Percentiles rank a stretch among this genome's conserved stretches.
Evolutionary conservation across 2,797 vertebrate genomes (phyloP).

Genomic region (Chanos chanos): DNA sequence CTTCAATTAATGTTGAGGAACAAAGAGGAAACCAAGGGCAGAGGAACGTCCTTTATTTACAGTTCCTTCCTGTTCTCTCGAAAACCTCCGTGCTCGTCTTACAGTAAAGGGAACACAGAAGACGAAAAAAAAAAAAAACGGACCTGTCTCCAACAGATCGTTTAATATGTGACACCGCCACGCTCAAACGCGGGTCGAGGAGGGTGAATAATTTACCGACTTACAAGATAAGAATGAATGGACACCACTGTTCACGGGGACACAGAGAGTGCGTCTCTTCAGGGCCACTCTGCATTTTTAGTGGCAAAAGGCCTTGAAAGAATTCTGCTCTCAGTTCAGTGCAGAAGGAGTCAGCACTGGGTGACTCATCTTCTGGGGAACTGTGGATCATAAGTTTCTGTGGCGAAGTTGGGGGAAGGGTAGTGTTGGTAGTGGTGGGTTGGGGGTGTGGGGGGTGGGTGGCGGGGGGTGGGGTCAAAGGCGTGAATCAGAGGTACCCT

Average conservation of each 20-base stretch:
- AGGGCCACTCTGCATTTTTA: constrained; percentile 10
- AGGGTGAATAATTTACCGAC: constrained; percentile 34
- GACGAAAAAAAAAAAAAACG: too few relatives aligned
- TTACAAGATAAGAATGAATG: constrained; percentile 36
- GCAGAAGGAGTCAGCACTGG: background rate
- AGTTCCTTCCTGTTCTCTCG: constrained; percentile 16
- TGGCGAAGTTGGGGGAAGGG: background rate
- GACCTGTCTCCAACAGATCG: background rate
- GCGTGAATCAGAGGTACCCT: too few relatives aligned
- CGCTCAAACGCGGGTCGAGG: constrained; percentile 4
- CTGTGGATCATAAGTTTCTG: constrained; percentile 4
- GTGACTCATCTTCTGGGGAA: constrained; percentile 27
- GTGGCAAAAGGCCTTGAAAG: constrained; percentile 30
- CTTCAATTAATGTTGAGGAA: constrained; percentile 51
- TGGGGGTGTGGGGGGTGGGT: too few relatives aligned
- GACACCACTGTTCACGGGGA: constrained; percentile 23
- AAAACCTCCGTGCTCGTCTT: constrained; percentile 8
- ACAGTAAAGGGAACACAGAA: constrained; percentile 31
- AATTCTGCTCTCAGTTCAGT: constrained; percentile 22
- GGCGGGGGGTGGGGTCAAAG: background rate
- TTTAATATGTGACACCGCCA: constrained; percentile 27
- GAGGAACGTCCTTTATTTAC: constrained; percentile 44
- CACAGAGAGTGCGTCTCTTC: constrained; percentile 28
- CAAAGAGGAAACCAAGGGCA: constrained; percentile 29
- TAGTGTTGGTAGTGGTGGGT: too few relatives aligned